Conservation (phyloP, 2,797 vertebrate genomes). For the Erpetoichthys calabaricus region DNA sequence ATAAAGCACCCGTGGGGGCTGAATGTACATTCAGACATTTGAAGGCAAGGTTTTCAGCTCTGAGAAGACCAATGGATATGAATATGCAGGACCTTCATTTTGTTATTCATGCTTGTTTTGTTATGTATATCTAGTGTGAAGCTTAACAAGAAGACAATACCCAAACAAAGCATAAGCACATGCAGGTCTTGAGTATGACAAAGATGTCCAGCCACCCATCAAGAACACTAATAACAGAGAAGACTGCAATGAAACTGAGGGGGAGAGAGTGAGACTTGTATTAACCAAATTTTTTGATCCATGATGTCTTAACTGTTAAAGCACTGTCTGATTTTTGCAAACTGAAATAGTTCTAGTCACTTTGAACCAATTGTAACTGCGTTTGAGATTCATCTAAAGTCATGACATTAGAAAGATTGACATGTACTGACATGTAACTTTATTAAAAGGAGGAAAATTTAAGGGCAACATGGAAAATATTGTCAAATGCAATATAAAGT, state of each 20-base stretch:
- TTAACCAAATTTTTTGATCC: constrained; percentile 13
- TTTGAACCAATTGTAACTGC: no score
- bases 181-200: constrained; percentile 9
- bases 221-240: constrained; percentile 6
- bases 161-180: not conserved
- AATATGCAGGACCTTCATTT: constrained; percentile 12
- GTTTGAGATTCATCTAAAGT: no score
- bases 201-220: constrained; percentile 11
- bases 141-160: constrained; percentile 9
- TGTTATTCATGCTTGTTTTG: constrained; percentile 20
- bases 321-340: no score
- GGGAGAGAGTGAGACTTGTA: constrained; percentile 14
- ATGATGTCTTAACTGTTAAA: no score
- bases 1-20: constrained; percentile 10
- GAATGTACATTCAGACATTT: constrained; percentile 16
- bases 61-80: constrained; percentile 14
- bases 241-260: constrained; percentile 9
- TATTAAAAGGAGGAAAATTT: no score
- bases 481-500: no score
- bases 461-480: no score
- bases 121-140: constrained; percentile 18
- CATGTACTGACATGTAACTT: no score
- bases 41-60: no score
- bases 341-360: no score
- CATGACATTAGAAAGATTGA: no score